A percentile compares a stretch with the other conserved stretches of the same genome.
These are phyloP conservation scores for Bryconaethiops microstoma DNA, from an alignment of 2,797 vertebrate species.

Conservation along the genomic window DNA sequence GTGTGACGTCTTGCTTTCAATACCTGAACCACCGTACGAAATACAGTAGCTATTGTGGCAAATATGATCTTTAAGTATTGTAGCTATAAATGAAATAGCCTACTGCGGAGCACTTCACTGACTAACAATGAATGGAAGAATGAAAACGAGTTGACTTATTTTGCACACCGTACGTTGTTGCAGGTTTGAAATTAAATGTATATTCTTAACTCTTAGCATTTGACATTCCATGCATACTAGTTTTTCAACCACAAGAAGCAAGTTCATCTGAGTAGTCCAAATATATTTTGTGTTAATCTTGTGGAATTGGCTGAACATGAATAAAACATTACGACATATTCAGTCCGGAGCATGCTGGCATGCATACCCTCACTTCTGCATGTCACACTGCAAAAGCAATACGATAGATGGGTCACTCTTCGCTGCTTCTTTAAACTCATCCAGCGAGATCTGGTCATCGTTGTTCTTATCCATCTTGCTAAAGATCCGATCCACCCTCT, in stretches of 20 bases:
- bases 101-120: slow-evolving; percentile 86
- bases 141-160: slow-evolving; percentile 74
- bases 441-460: slow-evolving; percentile 95
- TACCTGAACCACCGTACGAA: slow-evolving; percentile 81
- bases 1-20: slow-evolving; percentile 49
- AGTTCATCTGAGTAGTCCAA: slow-evolving; percentile 99
- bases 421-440: slow-evolving; percentile 97
- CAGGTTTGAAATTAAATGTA: slow-evolving; percentile 84
- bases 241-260: slow-evolving; percentile 99
- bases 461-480: slow-evolving; percentile 99
- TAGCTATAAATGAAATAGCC: slow-evolving; percentile 75
- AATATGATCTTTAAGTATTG: slow-evolving; percentile 90
- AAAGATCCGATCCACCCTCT: slow-evolving; percentile 97
- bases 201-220: slow-evolving; percentile 92
- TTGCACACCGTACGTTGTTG: slow-evolving; percentile 89
- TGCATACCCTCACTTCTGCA: slow-evolving; percentile 88
- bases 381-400: slow-evolving; percentile 96
- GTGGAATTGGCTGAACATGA: slow-evolving; percentile 95
- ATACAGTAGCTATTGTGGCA: slow-evolving; percentile 88
- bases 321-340: slow-evolving; percentile 93
- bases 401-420: slow-evolving; percentile 98
- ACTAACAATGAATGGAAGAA: slow-evolving; percentile 88
- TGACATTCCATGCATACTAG: slow-evolving; percentile 99
- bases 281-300: slow-evolving; percentile 79
- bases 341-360: slow-evolving; percentile 83